Evolutionary conservation across 2,113 vertebrate species (phyloP), one percentile per base, ranked within the genome.

Genomic region (Macheiramphus alcinus): DNA sequence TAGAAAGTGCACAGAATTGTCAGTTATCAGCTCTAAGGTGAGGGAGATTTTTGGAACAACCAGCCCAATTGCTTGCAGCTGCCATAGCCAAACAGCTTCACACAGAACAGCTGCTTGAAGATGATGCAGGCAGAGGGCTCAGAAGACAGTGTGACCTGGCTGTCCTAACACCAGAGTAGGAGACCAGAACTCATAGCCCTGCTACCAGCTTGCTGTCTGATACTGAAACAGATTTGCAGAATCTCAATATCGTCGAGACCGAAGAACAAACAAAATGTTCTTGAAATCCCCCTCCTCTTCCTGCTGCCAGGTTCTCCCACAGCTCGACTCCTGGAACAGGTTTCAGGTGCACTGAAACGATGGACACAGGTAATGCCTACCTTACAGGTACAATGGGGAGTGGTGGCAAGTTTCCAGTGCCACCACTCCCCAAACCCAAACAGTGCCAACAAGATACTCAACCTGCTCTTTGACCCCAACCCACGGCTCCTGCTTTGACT

Each of bases 191-290:
- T 50, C 3, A 0, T 6, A 61, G 3, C 32, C 21, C 15, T 48
- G 40, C 48, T 42, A 48, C 63, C 63, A 58, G 18, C 34, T 56
- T 52, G 25, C 16, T 66, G 29, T 13, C 32, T 4, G 8, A 26
- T 5, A 26, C 1, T 34, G 14, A 45, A 89, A 61, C 8, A 56
- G 62, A 63, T 27, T 34, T 0, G 1, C 31, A 72, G 43, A 32
- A 68, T 42, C 25, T 43, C 14, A 34, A 1, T 3, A 2, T 25
- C 4, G 0, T 0, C 0, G 3, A 91, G 29, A 68, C 23, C 0
- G 1, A 56, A 75, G 19, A 58, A 53, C 1, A 1, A 79, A 62
- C 11, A 27, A 45, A 80, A 36, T 0, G 0, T 31, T 42, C 17
- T 19, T 20, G 25, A 86, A 84, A 59, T 47, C 2, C 47, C 26